phyloP scores from a whole-genome alignment of 2,113 vertebrate genomes.

The Mastomys coucha region DNA sequence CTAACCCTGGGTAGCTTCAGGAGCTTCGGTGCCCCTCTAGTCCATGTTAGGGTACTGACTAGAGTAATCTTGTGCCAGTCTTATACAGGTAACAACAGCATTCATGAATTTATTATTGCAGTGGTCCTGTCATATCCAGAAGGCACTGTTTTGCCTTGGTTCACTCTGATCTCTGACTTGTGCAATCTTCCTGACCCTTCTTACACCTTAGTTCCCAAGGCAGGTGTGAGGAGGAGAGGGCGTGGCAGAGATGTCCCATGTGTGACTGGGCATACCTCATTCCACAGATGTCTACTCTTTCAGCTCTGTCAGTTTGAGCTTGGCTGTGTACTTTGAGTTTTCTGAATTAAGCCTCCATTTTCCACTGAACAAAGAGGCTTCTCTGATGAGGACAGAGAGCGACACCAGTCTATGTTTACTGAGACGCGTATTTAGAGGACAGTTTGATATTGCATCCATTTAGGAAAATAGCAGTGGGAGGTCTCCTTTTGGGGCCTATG shows the following conservation, averaged over 20 bases:
- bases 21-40: background rate
- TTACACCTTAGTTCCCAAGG: too few species aligned
- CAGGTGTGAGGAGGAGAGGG: too few species aligned
- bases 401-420: background rate
- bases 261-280: background rate
- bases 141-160: background rate
- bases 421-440: background rate
- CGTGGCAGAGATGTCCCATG: background rate
- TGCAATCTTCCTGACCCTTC: background rate
- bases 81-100: background rate
- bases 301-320: background rate
- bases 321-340: background rate
- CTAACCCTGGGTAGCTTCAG: background rate
- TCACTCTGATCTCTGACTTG: background rate
- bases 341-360: background rate
- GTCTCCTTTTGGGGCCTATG: background rate
- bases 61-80: background rate
- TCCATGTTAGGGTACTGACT: background rate
- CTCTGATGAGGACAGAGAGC: background rate
- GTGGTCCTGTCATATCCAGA: background rate
- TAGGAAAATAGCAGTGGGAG: background rate
- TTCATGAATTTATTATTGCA: background rate
- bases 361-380: background rate
- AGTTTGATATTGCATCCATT: background rate
- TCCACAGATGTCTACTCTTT: background rate